A percentile compares a stretch with the other conserved stretches of the same genome.
Evolutionary conservation across 2,888 invertebrate genomes (phyloP).

Genomic region (Phyto melanocephala): DNA sequence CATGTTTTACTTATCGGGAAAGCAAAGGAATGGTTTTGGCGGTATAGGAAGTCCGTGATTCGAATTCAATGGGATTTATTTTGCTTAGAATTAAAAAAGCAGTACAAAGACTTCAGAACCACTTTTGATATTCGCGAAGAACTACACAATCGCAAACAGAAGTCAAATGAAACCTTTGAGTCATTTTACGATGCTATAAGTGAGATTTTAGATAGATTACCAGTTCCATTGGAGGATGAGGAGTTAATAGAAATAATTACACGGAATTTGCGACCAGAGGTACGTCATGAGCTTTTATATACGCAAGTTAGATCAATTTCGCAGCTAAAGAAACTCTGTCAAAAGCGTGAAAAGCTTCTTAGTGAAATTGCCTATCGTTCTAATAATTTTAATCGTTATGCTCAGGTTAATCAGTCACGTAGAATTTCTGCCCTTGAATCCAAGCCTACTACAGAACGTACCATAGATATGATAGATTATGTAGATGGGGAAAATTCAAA

Average conservation of each 20-base stretch:
- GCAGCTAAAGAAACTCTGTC: background rate
- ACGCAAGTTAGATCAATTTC: background rate
- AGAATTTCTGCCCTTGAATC: background rate
- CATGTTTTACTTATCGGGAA: too few relatives aligned
- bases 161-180: background rate
- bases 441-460: background rate
- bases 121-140: too few relatives aligned
- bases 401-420: background rate
- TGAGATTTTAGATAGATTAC: background rate
- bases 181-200: background rate
- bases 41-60: background rate
- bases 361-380: background rate
- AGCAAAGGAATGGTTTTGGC: background rate
- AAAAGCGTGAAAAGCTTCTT: background rate
- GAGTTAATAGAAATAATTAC: constrained; percentile 16
- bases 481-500: background rate
- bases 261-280: constrained; percentile 10
- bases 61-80: background rate
- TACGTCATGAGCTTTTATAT: constrained; percentile 11
- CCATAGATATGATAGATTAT: background rate
- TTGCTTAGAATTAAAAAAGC: background rate
- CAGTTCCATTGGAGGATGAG: background rate
- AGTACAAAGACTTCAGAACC: too few relatives aligned
- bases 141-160: too few relatives aligned
- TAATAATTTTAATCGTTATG: background rate